These are phyloP conservation scores for Decapterus maruadsi DNA, from an alignment of 2,797 vertebrate species.

Conservation along the genomic window DNA sequence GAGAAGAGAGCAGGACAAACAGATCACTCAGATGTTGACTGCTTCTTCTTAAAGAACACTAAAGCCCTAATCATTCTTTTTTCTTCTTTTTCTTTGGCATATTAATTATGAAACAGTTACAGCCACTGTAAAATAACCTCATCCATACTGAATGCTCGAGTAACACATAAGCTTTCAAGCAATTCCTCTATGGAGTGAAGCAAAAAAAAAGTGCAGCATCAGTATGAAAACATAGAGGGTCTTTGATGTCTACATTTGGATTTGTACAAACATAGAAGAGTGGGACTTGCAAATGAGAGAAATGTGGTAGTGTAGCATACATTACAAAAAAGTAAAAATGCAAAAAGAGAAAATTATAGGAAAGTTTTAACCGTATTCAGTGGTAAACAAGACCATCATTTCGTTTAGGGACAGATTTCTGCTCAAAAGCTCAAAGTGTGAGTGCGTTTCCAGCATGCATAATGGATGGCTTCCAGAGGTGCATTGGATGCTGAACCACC, in stretches of 20 bases:
- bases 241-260: conserved; percentile 27
- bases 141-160: background rate
- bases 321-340: background rate
- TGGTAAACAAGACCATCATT: conserved; percentile 16
- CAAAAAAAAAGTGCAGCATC: conserved; percentile 21
- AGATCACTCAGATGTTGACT: conserved; percentile 51
- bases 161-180: conserved; percentile 15
- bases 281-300: conserved; percentile 3
- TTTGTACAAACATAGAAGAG: conserved; percentile 10
- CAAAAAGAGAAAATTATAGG: background rate
- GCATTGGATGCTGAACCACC: conserved; percentile 34
- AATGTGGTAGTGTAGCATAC: background rate
- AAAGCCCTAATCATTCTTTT: conserved; percentile 19
- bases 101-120: conserved; percentile 33
- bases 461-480: conserved; percentile 24
- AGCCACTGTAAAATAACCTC: conserved; percentile 12
- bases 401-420: conserved; percentile 9
- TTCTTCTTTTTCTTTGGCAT: conserved; percentile 18
- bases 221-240: background rate
- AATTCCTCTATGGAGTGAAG: conserved; percentile 1
- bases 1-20: conserved; percentile 68
- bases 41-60: conserved; percentile 54
- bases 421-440: background rate
- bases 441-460: conserved; percentile 18
- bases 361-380: background rate